Base-by-base conservation (phyloP, 2,113 vertebrate genomes). In the Gambusia holbrooki region DNA sequence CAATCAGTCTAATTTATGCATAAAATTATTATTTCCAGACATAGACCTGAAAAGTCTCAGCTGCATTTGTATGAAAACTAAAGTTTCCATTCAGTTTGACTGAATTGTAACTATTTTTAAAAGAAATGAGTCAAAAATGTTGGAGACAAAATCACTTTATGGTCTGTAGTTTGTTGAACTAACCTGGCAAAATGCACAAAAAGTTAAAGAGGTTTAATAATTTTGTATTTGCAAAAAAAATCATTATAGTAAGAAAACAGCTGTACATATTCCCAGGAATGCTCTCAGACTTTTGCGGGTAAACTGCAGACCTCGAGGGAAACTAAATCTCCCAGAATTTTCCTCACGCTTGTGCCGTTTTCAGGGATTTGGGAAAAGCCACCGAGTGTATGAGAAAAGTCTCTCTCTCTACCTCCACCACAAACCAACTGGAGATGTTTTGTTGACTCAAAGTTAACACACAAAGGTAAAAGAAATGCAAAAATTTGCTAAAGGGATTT, bases 351-450 rank as follows among this genome's bases (percentile, higher is more conserved):
- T 89, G 77, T 89, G 84, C 88, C 87, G 84, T 88, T 89, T 84
- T 84, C 58, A 1, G 58, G 84, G 88, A 90, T 91, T 90, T 87
- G 32, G 67, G 74, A 74, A 68, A 83, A 91, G 91, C 90, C 85
- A 91, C 74, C 75, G 67, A 14, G 70, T 79, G 83, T 85, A 76
- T 87, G 76, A 83, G 78, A 79, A 76, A 82, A 82, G 80, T 71
- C 74, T 74, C 81, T 79, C 84, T 72, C 45, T 5, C 71, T 71
- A 74, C 76, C 77, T 88, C 62, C 63, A 83, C 71, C 70, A 77
- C 79, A 32, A 62, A 76, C 76, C 81, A 75, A 87, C 87, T 88
- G 62, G 80, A 87, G 64, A 45, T 66, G 66, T 54, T 83, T 30
- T 83, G 75, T 83, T 87, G 75, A 87, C 80, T 89, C 71, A 63